These are phyloP conservation scores for Cotesia chilonis DNA, from an alignment of 1,140 invertebrate genomes.

Conservation along the genomic window DNA sequence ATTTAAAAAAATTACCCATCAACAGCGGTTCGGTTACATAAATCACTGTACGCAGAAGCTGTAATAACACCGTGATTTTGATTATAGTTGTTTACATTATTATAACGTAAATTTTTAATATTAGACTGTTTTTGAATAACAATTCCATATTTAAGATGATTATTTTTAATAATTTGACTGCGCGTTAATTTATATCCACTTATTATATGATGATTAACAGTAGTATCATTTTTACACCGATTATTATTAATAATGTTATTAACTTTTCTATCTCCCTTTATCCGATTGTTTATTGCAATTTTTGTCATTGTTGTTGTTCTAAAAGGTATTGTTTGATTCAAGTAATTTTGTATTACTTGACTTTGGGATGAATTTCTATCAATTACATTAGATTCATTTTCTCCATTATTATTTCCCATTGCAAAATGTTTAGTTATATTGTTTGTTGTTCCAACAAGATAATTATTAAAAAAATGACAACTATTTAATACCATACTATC, in stretches of 20 bases:
- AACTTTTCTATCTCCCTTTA: background rate
- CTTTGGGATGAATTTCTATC: slow-evolving; percentile 39
- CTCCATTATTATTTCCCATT: slow-evolving; percentile 13
- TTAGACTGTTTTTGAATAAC: slow-evolving; percentile 42
- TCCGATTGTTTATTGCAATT: background rate
- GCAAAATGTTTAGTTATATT: slow-evolving; percentile 47
- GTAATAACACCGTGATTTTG: slow-evolving; percentile 57
- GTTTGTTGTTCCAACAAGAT: slow-evolving; percentile 44
- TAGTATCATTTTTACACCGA: background rate
- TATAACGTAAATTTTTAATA: slow-evolving; percentile 31
- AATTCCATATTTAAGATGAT: slow-evolving; percentile 40
- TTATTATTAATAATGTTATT: background rate
- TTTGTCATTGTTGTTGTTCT: background rate
- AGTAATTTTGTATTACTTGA: slow-evolving; percentile 53
- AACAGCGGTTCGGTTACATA: slow-evolving; percentile 50
- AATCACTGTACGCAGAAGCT: slow-evolving; percentile 55
- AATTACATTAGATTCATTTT: slow-evolving; percentile 15
- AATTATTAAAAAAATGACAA: slow-evolving; percentile 35
- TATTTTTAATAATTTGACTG: slow-evolving; percentile 40
- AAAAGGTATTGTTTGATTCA: slow-evolving; percentile 52
- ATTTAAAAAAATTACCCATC: slow-evolving; percentile 40
- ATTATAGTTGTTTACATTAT: slow-evolving; percentile 43
- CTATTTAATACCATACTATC: slow-evolving; percentile 23
- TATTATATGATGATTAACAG: slow-evolving; percentile 26
- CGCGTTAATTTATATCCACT: slow-evolving; percentile 20